Evolutionary conservation across 1,140 invertebrate species (phyloP).

Genomic region (Lepidurus packardi): DNA sequence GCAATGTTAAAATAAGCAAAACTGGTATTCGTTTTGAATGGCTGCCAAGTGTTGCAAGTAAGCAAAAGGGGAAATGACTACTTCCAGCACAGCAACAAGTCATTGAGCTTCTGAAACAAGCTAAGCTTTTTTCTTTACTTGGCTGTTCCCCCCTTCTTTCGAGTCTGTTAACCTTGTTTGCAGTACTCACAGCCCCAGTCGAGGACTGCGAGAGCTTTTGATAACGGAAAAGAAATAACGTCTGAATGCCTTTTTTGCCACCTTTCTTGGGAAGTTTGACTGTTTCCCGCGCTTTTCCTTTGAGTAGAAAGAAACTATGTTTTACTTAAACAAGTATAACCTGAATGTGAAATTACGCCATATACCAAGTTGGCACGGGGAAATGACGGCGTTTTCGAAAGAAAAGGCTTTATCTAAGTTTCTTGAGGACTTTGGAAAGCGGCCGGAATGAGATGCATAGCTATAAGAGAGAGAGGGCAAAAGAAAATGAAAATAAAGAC

Average conservation of each 20-base stretch:
- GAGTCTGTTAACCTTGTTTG: neutral
- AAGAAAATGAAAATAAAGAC: neutral
- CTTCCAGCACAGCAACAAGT: neutral
- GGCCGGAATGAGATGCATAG: neutral
- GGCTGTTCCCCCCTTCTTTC: neutral
- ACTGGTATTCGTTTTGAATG: no score
- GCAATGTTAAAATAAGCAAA: no score
- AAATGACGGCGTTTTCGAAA: neutral
- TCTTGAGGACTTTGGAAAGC: neutral
- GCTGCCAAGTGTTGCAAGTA: no score
- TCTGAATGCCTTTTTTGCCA: neutral
- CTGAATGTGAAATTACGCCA: neutral
- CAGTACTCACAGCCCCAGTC: neutral
- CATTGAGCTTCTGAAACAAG: neutral
- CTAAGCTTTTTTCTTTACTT: neutral
- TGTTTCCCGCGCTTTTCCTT: neutral
- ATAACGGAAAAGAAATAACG: neutral
- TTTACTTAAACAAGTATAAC: neutral
- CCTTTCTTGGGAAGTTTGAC: neutral
- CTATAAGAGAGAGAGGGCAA: neutral
- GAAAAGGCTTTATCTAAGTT: neutral
- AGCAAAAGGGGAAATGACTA: no score
- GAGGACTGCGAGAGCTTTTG: neutral
- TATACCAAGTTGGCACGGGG: neutral
- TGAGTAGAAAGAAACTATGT: neutral